These are phyloP conservation scores for Halisarca cf. caerulea DNA, from an alignment of 37 sponge, comb jelly and placozoan genomes.

Conservation along the genomic window DNA sequence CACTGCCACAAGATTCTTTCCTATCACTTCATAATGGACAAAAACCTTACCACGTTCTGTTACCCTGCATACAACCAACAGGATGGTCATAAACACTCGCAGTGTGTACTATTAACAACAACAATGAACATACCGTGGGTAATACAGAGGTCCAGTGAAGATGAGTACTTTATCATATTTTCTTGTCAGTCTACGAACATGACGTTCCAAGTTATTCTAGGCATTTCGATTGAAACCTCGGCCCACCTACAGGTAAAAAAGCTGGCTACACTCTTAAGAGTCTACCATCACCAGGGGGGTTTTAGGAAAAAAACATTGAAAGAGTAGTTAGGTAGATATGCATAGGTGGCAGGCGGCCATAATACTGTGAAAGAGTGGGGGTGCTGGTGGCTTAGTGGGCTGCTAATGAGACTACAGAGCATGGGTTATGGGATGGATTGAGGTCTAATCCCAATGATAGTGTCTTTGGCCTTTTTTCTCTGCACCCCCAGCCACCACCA, in stretches of 20 bases:
- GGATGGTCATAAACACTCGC: neutral
- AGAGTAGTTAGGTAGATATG: no score
- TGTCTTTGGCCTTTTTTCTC: no score
- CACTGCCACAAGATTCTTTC: slow-evolving; percentile 79
- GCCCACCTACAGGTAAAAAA: neutral
- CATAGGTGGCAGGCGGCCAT: no score
- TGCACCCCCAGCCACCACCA: no score
- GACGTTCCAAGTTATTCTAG: slow-evolving; percentile 77
- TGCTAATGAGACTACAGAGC: no score
- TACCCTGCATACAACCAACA: neutral
- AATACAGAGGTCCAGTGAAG: slow-evolving; percentile 75
- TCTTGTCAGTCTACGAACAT: slow-evolving; percentile 55
- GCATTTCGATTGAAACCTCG: neutral
- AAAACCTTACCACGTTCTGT: slow-evolving; percentile 34
- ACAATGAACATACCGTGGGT: slow-evolving; percentile 29
- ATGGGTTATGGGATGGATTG: no score
- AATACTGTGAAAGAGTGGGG: no score
- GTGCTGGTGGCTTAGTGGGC: no score
- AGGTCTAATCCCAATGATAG: no score
- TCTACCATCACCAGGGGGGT: no score
- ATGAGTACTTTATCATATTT: slow-evolving; percentile 50
- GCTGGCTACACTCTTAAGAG: no score
- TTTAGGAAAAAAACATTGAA: no score
- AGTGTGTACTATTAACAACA: neutral
- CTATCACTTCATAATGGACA: slow-evolving; percentile 75